Evolutionary conservation across 2,113 vertebrate genomes (phyloP).

Genomic region (Cyprinodon brontotheroides): DNA sequence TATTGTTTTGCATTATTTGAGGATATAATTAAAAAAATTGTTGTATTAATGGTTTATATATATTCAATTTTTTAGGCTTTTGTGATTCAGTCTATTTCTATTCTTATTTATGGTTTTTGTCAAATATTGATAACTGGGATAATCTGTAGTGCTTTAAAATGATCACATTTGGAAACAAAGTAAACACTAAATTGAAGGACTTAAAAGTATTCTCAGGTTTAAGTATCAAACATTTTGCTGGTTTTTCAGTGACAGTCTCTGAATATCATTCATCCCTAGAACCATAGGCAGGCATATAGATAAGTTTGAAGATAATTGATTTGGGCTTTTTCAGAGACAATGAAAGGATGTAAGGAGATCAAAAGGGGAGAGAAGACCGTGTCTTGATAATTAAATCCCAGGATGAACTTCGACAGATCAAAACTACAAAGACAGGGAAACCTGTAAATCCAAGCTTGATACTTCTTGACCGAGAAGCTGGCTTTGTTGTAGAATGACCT

Average conservation of each 20-base stretch:
- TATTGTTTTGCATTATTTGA: too few relatives aligned
- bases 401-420: slow-evolving; percentile 18
- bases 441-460: not conserved
- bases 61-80: too few relatives aligned
- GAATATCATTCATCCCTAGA: slow-evolving; percentile 34
- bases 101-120: too few relatives aligned
- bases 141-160: slow-evolving; percentile 6
- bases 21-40: too few relatives aligned
- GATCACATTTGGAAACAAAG: slow-evolving; percentile 16
- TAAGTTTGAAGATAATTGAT: slow-evolving; percentile 43
- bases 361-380: slow-evolving; percentile 35
- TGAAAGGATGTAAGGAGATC: slow-evolving; percentile 30
- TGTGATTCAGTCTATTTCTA: too few relatives aligned
- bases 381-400: slow-evolving; percentile 25
- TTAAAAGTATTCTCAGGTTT: slow-evolving; percentile 27
- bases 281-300: slow-evolving; percentile 8
- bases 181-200: slow-evolving; percentile 24
- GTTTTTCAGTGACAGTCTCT: slow-evolving; percentile 8
- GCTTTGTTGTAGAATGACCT: slow-evolving; percentile 6
- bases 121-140: too few relatives aligned
- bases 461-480: slow-evolving; percentile 4
- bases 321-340: slow-evolving; percentile 30
- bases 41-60: too few relatives aligned
- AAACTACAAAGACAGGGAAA: slow-evolving; percentile 28
- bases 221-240: slow-evolving; percentile 30